Evolutionary conservation across 2,888 invertebrate species (phyloP).

Genomic region (Isotomurus palustris): DNA sequence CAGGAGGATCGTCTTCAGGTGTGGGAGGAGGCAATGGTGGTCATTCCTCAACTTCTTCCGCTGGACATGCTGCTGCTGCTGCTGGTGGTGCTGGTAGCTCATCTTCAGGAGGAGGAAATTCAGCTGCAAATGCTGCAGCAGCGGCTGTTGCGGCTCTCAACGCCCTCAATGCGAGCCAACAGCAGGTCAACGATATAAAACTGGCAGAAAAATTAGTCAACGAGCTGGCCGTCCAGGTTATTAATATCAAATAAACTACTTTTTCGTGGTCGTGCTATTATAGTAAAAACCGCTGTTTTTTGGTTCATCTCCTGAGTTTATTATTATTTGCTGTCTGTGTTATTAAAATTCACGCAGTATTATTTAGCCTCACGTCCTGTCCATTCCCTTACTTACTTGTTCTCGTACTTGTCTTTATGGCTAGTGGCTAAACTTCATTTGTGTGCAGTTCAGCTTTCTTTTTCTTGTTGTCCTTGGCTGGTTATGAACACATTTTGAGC

Average conservation of each 20-base stretch:
- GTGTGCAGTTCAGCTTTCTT: too few relatives aligned
- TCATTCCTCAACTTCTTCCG: constrained; percentile 7
- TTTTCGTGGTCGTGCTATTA: too few relatives aligned
- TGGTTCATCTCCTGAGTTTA: too few relatives aligned
- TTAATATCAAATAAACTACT: constrained; percentile 5
- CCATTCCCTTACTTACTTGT: too few relatives aligned
- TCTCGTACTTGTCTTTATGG: too few relatives aligned
- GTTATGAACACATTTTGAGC: too few relatives aligned
- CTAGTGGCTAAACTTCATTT: too few relatives aligned
- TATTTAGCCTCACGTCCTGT: too few relatives aligned
- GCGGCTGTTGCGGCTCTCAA: constrained; percentile 32
- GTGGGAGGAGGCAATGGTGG: constrained; percentile 11
- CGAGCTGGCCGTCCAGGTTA: constrained; percentile 46
- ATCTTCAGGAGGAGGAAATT: constrained; percentile 4
- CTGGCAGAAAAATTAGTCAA: constrained; percentile 46
- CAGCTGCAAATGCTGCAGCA: constrained; percentile 20
- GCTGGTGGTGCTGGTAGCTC: constrained; percentile 21
- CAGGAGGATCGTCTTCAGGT: constrained; percentile 1
- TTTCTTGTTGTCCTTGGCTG: too few relatives aligned
- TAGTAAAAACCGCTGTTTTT: too few relatives aligned
- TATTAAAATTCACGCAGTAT: too few relatives aligned
- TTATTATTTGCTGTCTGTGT: too few relatives aligned
- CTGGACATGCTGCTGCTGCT: constrained; percentile 14
- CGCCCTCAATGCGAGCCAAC: constrained; percentile 34
- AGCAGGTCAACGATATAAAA: constrained; percentile 46